phyloP scores from a whole-genome alignment of 2,113 vertebrate species.

The Oncorhynchus kisutch region DNA sequence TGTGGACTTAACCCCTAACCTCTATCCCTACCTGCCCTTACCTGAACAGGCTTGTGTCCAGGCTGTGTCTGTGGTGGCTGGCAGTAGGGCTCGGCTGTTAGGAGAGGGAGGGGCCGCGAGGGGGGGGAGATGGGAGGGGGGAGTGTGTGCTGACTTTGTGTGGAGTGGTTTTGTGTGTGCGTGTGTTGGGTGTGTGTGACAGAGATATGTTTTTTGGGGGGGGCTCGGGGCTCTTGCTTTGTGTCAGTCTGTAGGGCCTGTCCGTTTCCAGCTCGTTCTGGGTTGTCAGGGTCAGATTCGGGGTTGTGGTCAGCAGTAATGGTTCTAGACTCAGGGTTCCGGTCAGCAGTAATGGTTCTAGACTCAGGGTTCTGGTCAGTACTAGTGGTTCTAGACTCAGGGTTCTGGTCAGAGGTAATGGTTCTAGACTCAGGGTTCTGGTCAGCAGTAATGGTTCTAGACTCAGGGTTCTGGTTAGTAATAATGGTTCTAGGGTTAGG shows the following conservation, averaged over 20 bases:
- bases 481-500: constrained; percentile 2
- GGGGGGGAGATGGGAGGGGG: constrained; percentile 61
- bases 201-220: constrained; percentile 29
- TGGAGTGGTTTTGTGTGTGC: constrained; percentile 7
- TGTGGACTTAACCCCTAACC: no score
- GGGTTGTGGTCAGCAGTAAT: no score
- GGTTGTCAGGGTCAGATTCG: no score
- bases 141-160: constrained; percentile 50
- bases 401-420: not conserved
- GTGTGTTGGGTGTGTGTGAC: constrained; percentile 37
- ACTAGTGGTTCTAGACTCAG: no score
- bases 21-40: constrained; percentile 45
- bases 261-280: no score
- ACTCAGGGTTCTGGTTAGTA: not conserved
- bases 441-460: not conserved
- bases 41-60: constrained; percentile 87
- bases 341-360: not conserved
- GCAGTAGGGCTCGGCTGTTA: constrained; percentile 92
- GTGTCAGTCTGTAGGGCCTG: not conserved
- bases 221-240: constrained; percentile 62
- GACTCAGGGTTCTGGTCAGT: constrained; percentile 17
- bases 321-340: no score
- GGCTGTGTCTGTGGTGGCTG: constrained; percentile 82
- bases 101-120: constrained; percentile 85
- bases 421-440: constrained; percentile 12